These are phyloP conservation scores for Nomia melanderi DNA, from an alignment of 1,140 invertebrate species.

Conservation along the genomic window DNA sequence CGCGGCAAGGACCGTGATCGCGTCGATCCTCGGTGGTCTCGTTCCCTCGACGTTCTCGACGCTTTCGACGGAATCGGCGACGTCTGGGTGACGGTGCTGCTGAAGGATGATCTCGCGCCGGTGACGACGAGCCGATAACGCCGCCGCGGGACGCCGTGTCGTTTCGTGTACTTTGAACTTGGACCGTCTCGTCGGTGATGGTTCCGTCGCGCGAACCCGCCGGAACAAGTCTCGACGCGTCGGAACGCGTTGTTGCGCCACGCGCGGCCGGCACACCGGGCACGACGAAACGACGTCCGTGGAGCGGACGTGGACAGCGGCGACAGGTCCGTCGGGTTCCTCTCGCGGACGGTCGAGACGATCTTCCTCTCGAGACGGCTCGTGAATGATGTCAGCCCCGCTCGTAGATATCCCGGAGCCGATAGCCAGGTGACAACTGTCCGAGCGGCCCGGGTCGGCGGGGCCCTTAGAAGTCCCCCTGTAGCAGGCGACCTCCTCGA, in stretches of 20 bases:
- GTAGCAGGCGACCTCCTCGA: slow-evolving; percentile 54
- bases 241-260: too few species aligned
- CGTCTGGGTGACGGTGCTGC: background rate
- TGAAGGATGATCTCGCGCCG: too few species aligned
- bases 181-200: background rate
- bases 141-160: too few species aligned
- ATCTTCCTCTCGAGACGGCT: slow-evolving; percentile 28
- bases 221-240: too few species aligned
- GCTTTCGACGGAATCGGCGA: background rate
- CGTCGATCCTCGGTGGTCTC: too few species aligned
- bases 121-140: background rate
- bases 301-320: background rate
- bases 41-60: background rate
- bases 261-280: background rate
- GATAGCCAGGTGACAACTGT: slow-evolving; percentile 63
- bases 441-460: slow-evolving; percentile 66
- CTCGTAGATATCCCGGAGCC: slow-evolving; percentile 67
- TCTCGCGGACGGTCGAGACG: slow-evolving; percentile 25
- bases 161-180: too few species aligned
- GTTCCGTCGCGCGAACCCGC: too few species aligned
- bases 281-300: too few species aligned
- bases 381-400: slow-evolving; percentile 66
- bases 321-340: background rate
- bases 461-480: slow-evolving; percentile 74
- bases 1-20: too few species aligned